phyloP scores from a whole-genome alignment of 2,113 vertebrate species.

The Harpagus bidentatus region DNA sequence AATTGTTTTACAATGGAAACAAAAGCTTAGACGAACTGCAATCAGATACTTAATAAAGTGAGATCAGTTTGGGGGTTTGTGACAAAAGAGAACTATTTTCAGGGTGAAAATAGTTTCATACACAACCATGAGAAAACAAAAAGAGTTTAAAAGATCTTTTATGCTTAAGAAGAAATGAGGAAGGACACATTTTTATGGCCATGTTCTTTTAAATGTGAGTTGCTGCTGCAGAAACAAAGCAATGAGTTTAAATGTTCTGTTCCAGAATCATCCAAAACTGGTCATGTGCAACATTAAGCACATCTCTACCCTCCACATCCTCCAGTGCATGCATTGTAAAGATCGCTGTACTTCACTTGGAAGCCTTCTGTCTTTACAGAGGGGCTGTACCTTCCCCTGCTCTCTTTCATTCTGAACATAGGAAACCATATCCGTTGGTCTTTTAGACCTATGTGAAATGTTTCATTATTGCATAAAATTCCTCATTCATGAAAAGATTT shows the following conservation, averaged over 20 bases:
- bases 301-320: neutral
- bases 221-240: neutral
- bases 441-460: neutral
- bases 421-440: neutral
- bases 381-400: neutral
- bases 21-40: neutral
- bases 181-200: neutral
- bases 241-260: neutral
- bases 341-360: neutral
- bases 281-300: neutral
- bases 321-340: neutral
- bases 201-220: neutral
- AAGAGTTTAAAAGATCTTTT: neutral
- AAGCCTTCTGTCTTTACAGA: neutral
- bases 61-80: neutral
- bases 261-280: neutral
- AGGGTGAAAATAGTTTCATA: neutral
- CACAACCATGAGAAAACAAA: rapidly evolving
- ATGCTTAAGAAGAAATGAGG: neutral
- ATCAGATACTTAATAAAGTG: neutral
- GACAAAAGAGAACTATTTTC: neutral
- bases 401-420: neutral
- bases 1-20: neutral
- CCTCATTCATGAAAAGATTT: neutral
- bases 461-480: neutral